Evolutionary conservation across 2,113 vertebrate species (phyloP).

Genomic region (Loxodonta africana): DNA sequence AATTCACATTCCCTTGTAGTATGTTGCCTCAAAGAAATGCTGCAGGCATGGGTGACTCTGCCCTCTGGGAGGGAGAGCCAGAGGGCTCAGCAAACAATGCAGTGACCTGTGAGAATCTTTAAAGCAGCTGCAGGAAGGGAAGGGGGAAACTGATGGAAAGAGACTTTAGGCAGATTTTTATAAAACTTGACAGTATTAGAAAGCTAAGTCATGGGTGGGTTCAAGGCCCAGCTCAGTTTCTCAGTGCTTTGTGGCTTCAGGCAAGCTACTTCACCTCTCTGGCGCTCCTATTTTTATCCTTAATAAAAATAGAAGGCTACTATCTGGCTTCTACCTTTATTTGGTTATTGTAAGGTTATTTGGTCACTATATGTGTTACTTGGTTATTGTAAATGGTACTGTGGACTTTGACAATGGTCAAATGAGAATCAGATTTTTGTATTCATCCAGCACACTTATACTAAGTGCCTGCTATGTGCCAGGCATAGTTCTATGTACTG

Average conservation of each 20-base stretch:
- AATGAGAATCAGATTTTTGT: background rate
- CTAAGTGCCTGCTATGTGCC: background rate
- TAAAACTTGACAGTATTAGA: slow-evolving; percentile 19
- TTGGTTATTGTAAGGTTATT: slow-evolving; percentile 21
- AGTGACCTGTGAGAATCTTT: background rate
- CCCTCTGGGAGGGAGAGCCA: background rate
- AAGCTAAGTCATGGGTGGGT: background rate
- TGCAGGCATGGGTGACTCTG: background rate
- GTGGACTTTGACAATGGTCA: background rate
- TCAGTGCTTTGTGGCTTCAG: background rate
- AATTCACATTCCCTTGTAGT: background rate
- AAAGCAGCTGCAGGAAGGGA: background rate
- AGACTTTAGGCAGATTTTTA: background rate
- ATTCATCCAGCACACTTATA: background rate
- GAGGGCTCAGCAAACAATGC: background rate
- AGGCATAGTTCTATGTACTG: background rate
- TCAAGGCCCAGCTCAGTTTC: background rate
- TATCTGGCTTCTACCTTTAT: background rate
- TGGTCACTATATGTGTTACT: background rate
- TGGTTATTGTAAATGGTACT: background rate
- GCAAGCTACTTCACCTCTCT: slow-evolving; percentile 19
- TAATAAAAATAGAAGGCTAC: background rate
- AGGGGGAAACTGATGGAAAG: slow-evolving; percentile 17
- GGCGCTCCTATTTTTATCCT: background rate
- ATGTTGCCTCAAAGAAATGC: background rate